Conservation (phyloP, 2,797 vertebrate genomes). For the Sebastes taczanowskii region DNA sequence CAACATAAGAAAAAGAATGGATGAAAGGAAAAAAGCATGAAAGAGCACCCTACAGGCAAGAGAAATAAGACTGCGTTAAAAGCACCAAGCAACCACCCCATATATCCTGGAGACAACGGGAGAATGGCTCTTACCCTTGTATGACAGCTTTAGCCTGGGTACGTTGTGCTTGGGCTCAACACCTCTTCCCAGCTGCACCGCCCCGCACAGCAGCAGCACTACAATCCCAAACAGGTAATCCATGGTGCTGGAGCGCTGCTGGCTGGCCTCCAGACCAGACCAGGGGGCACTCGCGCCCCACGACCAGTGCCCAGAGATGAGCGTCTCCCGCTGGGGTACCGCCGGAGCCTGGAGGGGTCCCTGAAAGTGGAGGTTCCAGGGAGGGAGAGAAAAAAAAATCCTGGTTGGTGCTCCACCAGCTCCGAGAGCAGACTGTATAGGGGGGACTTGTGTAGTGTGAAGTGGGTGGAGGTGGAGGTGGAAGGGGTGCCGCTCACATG, state of each 20-base stretch:
- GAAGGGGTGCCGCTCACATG: conserved; percentile 79
- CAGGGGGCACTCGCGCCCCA: conserved; percentile 75
- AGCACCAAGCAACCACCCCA: conserved; percentile 19
- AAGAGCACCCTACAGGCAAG: conserved; percentile 42
- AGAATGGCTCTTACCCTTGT: conserved; percentile 89
- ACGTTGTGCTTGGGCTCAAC: conserved; percentile 90
- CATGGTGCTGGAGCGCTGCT: conserved; percentile 89
- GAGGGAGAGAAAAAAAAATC: conserved; percentile 19
- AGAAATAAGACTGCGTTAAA: conserved; percentile 31
- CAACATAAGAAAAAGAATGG: conserved; percentile 42
- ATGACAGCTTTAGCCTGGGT: conserved; percentile 94
- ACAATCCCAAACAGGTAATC: conserved; percentile 92
- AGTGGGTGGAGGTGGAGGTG: conserved; percentile 54
- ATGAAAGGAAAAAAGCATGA: conserved; percentile 56
- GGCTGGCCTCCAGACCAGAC: conserved; percentile 81
- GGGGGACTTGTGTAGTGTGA: conserved; percentile 71
- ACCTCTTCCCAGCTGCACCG: conserved; percentile 82
- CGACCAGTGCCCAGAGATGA: conserved; percentile 68
- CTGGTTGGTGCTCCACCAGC: conserved; percentile 41
- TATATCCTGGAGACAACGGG: conserved; percentile 49
- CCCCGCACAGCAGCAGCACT: conserved; percentile 91
- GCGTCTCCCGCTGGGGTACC: conserved; percentile 59
- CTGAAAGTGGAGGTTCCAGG: conserved; percentile 56
- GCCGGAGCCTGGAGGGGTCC: conserved; percentile 53
- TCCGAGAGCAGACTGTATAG: conserved; percentile 32